Base-by-base conservation (phyloP, 2,113 vertebrate genomes). In the Camelus bactrianus region DNA sequence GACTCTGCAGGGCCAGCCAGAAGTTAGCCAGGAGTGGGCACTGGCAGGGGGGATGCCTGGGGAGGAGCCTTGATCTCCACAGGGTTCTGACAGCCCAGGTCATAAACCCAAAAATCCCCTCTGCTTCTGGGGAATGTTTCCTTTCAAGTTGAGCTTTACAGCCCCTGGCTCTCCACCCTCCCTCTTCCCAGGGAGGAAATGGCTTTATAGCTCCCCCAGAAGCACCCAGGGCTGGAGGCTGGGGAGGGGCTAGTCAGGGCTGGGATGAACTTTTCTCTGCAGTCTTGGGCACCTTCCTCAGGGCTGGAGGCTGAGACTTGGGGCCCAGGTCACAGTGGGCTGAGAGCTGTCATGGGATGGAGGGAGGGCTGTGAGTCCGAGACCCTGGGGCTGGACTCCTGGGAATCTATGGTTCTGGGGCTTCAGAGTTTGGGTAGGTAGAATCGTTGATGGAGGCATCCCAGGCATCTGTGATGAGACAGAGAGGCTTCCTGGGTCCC, bases 91-190 rank as follows among this genome's bases (percentile, higher is more conserved):
- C 26, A 80, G 50, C 20, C 58, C 0, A 0, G 72, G 86, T 56
- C 92, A 65, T 95, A 96, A 96, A 96, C 81, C 73, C 0, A 8
- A 79, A 89, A 46, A 67, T 70, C 84, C 15, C 30, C 24, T 73
- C 12, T 64, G 79, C 64, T 91, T 73, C 65, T 67, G 84, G 90
- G 56, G 89, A 93, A n/a, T 77, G 81, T 65, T 95, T 87, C 87
- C 89, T 98, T 97, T 96, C 90, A 96, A 97, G 95, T 67, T 86
- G 95, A 83, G 72, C 83, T 92, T 97, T 94, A 94, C 14, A 96
- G 91, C 75, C 83, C 69, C 84, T 58, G 75, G n/a, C 46, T 76
- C 35, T 30, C 83, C 35, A 22, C 26, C 38, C 1, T 1, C 48
- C 42, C 32, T 26, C 35, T 42, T 73, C 58, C 32, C 10, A 28